Evolutionary conservation across 1,140 invertebrate species (phyloP).

Genomic region (Dinoponera quadriceps): DNA sequence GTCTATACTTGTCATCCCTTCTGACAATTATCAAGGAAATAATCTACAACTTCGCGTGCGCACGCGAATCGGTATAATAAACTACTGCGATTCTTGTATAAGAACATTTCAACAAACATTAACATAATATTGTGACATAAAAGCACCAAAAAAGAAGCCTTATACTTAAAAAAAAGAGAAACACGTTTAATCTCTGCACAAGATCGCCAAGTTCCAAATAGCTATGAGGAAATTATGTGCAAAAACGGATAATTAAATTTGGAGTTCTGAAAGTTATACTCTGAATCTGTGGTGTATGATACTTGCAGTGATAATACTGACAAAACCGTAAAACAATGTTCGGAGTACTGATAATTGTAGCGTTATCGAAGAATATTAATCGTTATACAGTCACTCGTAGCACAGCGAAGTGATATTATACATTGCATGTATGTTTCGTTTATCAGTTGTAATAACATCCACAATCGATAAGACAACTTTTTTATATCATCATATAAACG

Average conservation of each 20-base stretch:
- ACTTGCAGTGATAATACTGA: neutral
- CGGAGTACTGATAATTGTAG: neutral
- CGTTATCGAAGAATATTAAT: conserved; percentile 5
- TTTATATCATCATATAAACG: neutral
- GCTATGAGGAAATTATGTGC: neutral
- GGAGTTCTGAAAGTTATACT: neutral
- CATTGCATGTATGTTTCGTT: neutral
- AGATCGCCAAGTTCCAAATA: conserved; percentile 3
- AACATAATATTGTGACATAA: conserved; percentile 45
- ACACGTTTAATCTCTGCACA: conserved; percentile 17
- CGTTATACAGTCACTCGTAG: neutral
- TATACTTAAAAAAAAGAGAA: conserved; percentile 13
- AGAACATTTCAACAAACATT: conserved; percentile 29
- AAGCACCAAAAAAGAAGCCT: conserved; percentile 44
- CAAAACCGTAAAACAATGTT: conserved; percentile 1
- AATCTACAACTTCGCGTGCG: conserved; percentile 35
- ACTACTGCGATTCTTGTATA: conserved; percentile 25
- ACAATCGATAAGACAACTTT: neutral
- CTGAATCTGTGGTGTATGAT: too few species aligned
- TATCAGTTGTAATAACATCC: conserved; percentile 3
- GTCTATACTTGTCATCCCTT: conserved; percentile 1
- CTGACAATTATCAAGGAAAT: conserved; percentile 18
- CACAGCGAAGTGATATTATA: neutral
- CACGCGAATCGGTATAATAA: conserved; percentile 52
- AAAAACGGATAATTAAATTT: conserved; percentile 27